These are phyloP conservation scores for Malurus splendens DNA, from an alignment of 2,797 vertebrate species.

Conservation along the genomic window DNA sequence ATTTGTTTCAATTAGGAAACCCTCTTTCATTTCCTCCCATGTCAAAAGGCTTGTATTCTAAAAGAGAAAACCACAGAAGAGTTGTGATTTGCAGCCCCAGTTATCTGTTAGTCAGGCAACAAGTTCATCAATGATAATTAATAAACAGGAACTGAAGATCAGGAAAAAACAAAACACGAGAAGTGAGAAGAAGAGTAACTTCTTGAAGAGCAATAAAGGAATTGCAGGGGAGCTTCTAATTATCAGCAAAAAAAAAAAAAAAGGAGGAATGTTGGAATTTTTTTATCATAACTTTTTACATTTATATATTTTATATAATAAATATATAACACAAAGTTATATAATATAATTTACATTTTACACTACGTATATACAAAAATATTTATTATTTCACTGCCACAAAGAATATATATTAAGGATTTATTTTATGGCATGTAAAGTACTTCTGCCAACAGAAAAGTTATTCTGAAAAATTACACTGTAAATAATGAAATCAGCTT, in stretches of 20 bases:
- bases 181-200: neutral
- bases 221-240: slow-evolving; percentile 24
- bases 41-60: neutral
- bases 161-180: neutral
- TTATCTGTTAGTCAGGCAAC: neutral
- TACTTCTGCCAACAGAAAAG: neutral
- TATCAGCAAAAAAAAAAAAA: slow-evolving; percentile 7
- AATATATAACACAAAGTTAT: neutral
- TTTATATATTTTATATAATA: neutral
- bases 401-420: neutral
- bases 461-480: neutral
- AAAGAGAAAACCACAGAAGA: neutral
- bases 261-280: rapidly evolving
- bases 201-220: slow-evolving; percentile 18
- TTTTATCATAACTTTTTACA: neutral
- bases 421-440: neutral
- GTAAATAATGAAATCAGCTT: neutral
- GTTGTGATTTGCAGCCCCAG: neutral
- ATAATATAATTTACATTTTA: neutral
- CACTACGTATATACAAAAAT: neutral
- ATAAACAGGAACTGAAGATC: neutral
- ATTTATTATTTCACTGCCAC: neutral
- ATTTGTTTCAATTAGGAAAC: slow-evolving; percentile 8
- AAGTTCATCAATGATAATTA: slow-evolving; percentile 13
- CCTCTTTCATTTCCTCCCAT: neutral